Evolutionary conservation across 2,888 invertebrate genomes (phyloP).

Genomic region (Hylaea fasciaria): DNA sequence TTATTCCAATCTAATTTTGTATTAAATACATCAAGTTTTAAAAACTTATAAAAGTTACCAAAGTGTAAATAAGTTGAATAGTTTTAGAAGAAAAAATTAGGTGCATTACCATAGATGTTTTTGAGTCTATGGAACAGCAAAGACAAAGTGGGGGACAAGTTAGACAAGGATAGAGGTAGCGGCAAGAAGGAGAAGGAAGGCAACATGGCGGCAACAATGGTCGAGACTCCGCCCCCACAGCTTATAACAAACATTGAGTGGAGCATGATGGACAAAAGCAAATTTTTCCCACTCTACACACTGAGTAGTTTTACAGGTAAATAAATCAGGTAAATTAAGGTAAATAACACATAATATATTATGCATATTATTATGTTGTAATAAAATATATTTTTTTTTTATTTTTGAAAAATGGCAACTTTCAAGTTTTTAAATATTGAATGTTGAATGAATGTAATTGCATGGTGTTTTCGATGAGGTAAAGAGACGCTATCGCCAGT

Average conservation of each 20-base stretch:
- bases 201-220: slow-evolving; percentile 75
- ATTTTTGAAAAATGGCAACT: too few species aligned
- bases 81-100: slow-evolving; percentile 23
- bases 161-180: slow-evolving; percentile 42
- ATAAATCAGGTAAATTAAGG: too few species aligned
- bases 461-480: too few species aligned
- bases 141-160: slow-evolving; percentile 1
- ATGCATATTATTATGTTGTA: too few species aligned
- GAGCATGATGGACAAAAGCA: slow-evolving; percentile 98
- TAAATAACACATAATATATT: too few species aligned
- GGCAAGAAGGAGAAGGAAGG: slow-evolving; percentile 33
- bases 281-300: slow-evolving; percentile 97
- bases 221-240: slow-evolving; percentile 84
- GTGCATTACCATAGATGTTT: slow-evolving; percentile 51
- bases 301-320: slow-evolving; percentile 92
- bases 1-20: slow-evolving; percentile 55
- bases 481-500: too few species aligned
- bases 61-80: slow-evolving; percentile 11
- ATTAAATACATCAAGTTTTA: slow-evolving; percentile 52
- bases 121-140: slow-evolving; percentile 54
- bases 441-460: too few species aligned
- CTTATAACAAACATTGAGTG: slow-evolving; percentile 96
- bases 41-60: slow-evolving; percentile 54
- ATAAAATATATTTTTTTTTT: too few species aligned
- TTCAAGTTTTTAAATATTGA: too few species aligned